Evolutionary conservation across 2,888 invertebrate species (phyloP), one percentile per base, ranked within the genome.

Genomic region (Eueremaeus valkanovi): DNA sequence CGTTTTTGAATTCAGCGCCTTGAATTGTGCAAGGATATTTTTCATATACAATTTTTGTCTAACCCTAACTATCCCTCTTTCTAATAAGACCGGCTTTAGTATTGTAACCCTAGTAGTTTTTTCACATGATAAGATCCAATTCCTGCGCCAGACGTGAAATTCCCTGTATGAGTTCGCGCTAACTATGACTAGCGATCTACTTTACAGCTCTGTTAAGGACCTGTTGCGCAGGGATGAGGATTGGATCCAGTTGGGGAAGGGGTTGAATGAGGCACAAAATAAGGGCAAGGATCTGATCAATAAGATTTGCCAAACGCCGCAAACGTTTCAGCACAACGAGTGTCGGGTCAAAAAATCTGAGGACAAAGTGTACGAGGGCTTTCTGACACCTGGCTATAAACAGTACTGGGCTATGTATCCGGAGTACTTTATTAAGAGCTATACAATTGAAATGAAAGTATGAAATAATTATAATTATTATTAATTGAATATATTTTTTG

Each of bases 371-470:
- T 78, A 77, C n/a, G 68, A 61, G 13, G 76, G 73, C 5, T 76
- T 55, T n/a, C 68, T 79, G 24, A 75, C 77, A 11, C 73, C 72
- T 11, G 76, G 77, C 21, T 74, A 75, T 33, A 75, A 73, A 16
- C 79, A 79, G 29, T 79, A 78, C 40, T 79, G 79, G 79, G 78
- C 79, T 3, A 78, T 79, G 76, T 79, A 77, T 72, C 79, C 79
- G 0, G 76, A 78, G 45, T 78, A 77, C 51, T 79, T 78, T 24
- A 42, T 77, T 36, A 78, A 77, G 72, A 79, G 79, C 36, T 75
- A 49, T 16, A 24, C 31, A 0, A 76, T 78, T 27, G 58, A 42
- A 1, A n/a, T 79, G 31, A 78, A 72, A 61, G 79, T 78, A 76
- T 74, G 66, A 33, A 21, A 5, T n/a, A 33, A 6, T 55, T 6